A percentile compares a stretch with the other conserved stretches of the same genome.
Evolutionary conservation across 1,140 invertebrate genomes (phyloP).

Genomic region (Leptinotarsa texana): DNA sequence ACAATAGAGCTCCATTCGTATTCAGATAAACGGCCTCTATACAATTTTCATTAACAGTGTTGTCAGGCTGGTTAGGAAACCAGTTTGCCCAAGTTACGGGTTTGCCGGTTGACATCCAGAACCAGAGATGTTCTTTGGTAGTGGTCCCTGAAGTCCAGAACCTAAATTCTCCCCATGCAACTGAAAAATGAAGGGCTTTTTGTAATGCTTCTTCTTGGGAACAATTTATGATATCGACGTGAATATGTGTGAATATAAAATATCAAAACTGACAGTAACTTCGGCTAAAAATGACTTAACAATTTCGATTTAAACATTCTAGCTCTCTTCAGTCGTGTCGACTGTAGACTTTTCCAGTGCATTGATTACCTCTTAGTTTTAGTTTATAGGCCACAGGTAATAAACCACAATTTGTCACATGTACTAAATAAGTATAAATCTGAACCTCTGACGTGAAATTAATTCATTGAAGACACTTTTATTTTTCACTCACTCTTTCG

Average conservation of each 20-base stretch:
- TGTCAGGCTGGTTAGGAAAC: slow-evolving; percentile 21
- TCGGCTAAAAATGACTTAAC: too few relatives aligned
- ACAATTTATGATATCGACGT: neutral
- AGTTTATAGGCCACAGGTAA: too few relatives aligned
- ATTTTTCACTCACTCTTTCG: too few relatives aligned
- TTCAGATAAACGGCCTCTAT: slow-evolving; percentile 7
- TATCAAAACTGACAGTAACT: too few relatives aligned
- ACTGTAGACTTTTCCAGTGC: too few relatives aligned
- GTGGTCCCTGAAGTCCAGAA: slow-evolving; percentile 19
- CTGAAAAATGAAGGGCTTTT: neutral
- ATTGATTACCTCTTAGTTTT: too few relatives aligned
- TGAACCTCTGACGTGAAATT: too few relatives aligned
- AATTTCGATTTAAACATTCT: too few relatives aligned
- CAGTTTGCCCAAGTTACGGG: slow-evolving; percentile 25
- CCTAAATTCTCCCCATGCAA: neutral
- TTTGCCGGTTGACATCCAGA: slow-evolving; percentile 33
- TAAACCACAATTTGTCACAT: too few relatives aligned
- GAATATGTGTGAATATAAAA: neutral
- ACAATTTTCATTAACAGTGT: slow-evolving; percentile 26
- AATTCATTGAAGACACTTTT: too few relatives aligned
- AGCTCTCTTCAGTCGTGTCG: too few relatives aligned
- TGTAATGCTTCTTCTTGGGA: neutral
- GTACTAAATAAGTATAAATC: too few relatives aligned
- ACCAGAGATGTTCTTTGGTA: neutral
- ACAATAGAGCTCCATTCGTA: neutral